Evolutionary conservation across 2,113 vertebrate species (phyloP).

Genomic region (Electrona antarctica): DNA sequence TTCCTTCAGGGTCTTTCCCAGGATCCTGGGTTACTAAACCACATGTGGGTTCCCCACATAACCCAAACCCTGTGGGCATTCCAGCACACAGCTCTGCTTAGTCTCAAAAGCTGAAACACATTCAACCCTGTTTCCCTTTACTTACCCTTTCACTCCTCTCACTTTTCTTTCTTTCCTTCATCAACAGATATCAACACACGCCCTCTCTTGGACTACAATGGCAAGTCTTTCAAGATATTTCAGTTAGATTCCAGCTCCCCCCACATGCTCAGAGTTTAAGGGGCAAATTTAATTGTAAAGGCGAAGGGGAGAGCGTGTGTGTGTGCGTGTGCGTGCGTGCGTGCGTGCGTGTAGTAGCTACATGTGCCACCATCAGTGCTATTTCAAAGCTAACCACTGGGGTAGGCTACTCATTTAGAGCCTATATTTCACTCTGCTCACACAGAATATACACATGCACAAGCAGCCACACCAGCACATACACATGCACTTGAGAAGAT

Average conservation of each 20-base stretch:
- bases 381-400: constrained; percentile 80
- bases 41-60: constrained; percentile 58
- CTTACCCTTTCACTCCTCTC: constrained; percentile 11
- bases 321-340: constrained; percentile 43
- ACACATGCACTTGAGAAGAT: background rate
- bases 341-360: constrained; percentile 46
- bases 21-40: constrained; percentile 43
- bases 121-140: constrained; percentile 25
- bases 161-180: constrained; percentile 8
- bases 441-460: background rate
- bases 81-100: constrained; percentile 67
- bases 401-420: constrained; percentile 64
- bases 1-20: constrained; percentile 55
- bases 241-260: constrained; percentile 50
- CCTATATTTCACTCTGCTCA: constrained; percentile 50
- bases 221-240: constrained; percentile 71
- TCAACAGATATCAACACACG: constrained; percentile 52
- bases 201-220: constrained; percentile 32
- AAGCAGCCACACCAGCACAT: background rate
- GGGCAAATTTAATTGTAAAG: constrained; percentile 66
- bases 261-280: constrained; percentile 67
- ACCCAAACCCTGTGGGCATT: constrained; percentile 58
- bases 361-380: constrained; percentile 72
- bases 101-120: constrained; percentile 65
- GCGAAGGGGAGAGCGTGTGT: constrained; percentile 46